Evolutionary conservation across 2,888 invertebrate species (phyloP), one percentile per base, ranked within the genome.

Genomic region (Andricus quercusramuli): DNA sequence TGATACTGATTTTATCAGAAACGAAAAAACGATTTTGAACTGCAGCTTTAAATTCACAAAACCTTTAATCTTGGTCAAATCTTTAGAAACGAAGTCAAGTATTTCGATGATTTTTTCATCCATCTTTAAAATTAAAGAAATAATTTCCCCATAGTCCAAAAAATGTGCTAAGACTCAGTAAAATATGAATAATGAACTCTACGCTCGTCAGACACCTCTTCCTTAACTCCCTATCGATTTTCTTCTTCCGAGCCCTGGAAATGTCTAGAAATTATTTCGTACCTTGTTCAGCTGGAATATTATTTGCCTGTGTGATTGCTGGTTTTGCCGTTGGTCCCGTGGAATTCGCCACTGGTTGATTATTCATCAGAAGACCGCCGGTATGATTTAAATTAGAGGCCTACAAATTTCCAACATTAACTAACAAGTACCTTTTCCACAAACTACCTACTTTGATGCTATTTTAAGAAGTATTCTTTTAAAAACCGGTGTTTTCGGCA

Each of bases 271-370:
- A 70, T 65, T 22, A 64, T 78, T 70, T 68, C 87, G 77, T 89
- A 92, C 92, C 92, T 92, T 91, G 92, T 83, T 92, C 92, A 76
- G 87, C 83, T 78, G 91, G 83, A 84, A 91, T 89, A 89, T 89
- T 90, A 87, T 88, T 92, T 81, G 91, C 82, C 85, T 91, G 92
- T 29, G 90, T 88, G 80, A 90, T 89, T 81, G 90, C 82, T 82
- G 91, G 88, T 80, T 93, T 93, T 79, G 86, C 85, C 82, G 86
- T 89, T 89, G 90, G 88, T 89, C 90, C 88, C 80, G 91, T 88
- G 84, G 91, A 87, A 86, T 90, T 92, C 59, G 90, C 86, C 81
- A 90, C 81, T 82, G 87, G 89, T 85, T 92, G 93, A 86, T 86
- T 93, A 88, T 91, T 92, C 89, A 91, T 89, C 88, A 91, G 88